phyloP scores from a whole-genome alignment of 1,140 invertebrate genomes.

The Drosophila obscura region DNA sequence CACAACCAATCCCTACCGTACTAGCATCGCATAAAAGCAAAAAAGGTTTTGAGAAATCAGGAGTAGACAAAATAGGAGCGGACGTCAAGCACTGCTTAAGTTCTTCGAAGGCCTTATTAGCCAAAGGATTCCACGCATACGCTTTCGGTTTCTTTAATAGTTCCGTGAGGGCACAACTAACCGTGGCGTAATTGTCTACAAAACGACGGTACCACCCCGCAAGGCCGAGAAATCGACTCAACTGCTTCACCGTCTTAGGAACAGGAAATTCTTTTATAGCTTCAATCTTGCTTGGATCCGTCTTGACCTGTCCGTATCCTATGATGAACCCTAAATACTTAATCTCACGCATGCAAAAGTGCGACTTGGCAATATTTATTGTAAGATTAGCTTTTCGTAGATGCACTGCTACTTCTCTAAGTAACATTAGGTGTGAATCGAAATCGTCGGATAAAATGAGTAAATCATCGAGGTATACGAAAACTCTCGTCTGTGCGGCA shows the following conservation, averaged over 20 bases:
- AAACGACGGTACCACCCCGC: conserved; percentile 83
- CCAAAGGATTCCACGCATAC: conserved; percentile 1
- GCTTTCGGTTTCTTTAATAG: conserved; percentile 22
- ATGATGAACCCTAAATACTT: conserved; percentile 41
- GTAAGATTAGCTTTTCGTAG: neutral
- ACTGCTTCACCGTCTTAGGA: conserved; percentile 48
- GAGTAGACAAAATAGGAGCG: no score
- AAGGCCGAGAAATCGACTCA: conserved; percentile 84
- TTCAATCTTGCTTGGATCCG: conserved; percentile 46
- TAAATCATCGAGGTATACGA: no score
- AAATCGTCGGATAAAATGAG: conserved; percentile 43
- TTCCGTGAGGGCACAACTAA: conserved; percentile 23
- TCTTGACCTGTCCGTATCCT: conserved; percentile 20
- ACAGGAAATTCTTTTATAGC: conserved; percentile 39
- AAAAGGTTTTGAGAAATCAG: no score
- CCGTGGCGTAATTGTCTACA: conserved; percentile 62
- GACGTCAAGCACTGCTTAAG: conserved; percentile 24
- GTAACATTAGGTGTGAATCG: conserved; percentile 79
- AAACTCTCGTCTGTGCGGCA: no score
- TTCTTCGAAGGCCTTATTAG: neutral
- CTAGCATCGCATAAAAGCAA: no score
- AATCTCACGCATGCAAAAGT: conserved; percentile 30
- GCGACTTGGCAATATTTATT: conserved; percentile 19
- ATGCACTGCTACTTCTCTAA: no score
- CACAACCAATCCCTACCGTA: no score